Base-by-base conservation (phyloP, 2,113 vertebrate species). In the Dunckerocampus dactyliophorus region DNA sequence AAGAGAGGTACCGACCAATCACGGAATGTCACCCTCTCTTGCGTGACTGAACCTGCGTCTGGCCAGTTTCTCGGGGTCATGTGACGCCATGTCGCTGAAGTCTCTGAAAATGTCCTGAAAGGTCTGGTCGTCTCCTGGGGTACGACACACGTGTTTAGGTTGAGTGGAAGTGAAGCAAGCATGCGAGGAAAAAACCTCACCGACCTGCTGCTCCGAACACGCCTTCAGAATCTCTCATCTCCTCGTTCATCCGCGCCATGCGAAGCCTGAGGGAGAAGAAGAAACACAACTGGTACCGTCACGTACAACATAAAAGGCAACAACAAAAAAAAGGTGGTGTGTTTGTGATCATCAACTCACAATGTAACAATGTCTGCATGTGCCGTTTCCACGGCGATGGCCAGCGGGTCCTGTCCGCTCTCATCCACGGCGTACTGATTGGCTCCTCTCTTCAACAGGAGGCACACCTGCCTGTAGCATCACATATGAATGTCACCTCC, bases 381-480 rank as follows among this genome's bases (percentile, higher is more conserved):
- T 20, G 90, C 89, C 0, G 85, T 89, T 69, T 90, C 89, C 75
- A 92, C 46, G 42, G 91, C 91, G 43, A 91, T 91, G 69, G 88
- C 88, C 53, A 92, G 47, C 0, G 91, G 86, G 75, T 92, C 91
- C 67, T 88, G 87, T 17, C 91, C 91, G 0, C 72, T 72, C 84
- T 92, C 91, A 8, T 92, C 91, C 3, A 67, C 91, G 3, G 91
- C 89, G 19, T 92, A 92, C 79, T 92, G 91, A 87, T 91, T 92
- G 81, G 91, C 91, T 84, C 90, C 88, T 76, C 86, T 84, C 82
- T 89, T 91, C 65, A 92, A 62, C 59, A 92, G 81, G 60, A 91
- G 67, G 77, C 91, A 92, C 81, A 91, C 91, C 69, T 91, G 89
- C 16, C 91, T 87, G 3, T 19, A 50, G 6, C 9, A 3, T 57